Evolutionary conservation across 2,113 vertebrate species (phyloP).

Genomic region (Manacus vitellinus): DNA sequence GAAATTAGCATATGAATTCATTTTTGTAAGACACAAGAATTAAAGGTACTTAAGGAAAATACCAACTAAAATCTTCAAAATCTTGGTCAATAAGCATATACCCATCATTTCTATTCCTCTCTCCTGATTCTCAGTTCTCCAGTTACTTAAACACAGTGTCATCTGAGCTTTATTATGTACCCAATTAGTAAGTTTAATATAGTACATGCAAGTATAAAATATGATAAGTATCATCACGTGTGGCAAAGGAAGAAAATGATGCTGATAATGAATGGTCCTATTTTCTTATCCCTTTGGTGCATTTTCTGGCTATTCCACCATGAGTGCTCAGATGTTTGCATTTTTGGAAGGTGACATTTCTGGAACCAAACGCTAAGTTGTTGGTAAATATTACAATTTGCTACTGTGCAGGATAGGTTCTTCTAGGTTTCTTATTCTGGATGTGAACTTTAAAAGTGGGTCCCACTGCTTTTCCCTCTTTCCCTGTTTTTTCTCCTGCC

Average conservation of each 20-base stretch:
- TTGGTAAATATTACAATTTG: slow-evolving; percentile 68
- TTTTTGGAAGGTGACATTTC: slow-evolving; percentile 73
- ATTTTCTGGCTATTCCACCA: slow-evolving; percentile 24
- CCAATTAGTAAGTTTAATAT: slow-evolving; percentile 69
- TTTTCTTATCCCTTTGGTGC: slow-evolving; percentile 16
- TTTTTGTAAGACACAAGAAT: slow-evolving; percentile 49
- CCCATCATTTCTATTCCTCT: neutral
- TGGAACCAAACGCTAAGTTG: slow-evolving; percentile 64
- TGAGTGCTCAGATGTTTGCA: slow-evolving; percentile 54
- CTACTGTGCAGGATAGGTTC: neutral
- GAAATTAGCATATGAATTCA: slow-evolving; percentile 7
- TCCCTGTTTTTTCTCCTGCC: neutral
- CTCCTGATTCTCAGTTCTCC: neutral
- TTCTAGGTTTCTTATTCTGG: slow-evolving; percentile 39
- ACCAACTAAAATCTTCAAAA: neutral
- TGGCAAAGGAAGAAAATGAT: neutral
- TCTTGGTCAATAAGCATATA: neutral
- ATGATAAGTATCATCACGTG: slow-evolving; percentile 19
- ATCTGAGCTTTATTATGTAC: slow-evolving; percentile 53
- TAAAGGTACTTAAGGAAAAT: slow-evolving; percentile 48
- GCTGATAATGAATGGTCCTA: neutral
- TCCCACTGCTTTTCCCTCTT: neutral
- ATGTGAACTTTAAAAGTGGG: neutral
- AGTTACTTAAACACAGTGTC: slow-evolving; percentile 28
- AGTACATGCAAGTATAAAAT: slow-evolving; percentile 36